These are phyloP conservation scores for Drosophila trichaetosa DNA, from an alignment of 2,888 invertebrate species.

Conservation along the genomic window DNA sequence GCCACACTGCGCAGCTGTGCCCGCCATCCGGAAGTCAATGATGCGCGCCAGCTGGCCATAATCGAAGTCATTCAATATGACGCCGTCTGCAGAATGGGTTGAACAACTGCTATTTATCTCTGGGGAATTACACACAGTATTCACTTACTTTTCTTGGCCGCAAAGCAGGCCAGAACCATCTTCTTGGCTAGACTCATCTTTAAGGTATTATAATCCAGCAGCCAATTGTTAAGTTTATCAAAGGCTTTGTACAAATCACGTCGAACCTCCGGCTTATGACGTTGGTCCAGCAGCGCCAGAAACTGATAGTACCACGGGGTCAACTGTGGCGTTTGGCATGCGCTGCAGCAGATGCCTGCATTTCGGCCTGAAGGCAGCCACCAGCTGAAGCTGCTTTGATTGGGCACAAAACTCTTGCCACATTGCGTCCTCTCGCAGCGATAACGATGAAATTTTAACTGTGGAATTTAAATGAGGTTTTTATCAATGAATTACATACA, in stretches of 20 bases:
- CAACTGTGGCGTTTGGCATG: conserved; percentile 56
- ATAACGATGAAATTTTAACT: conserved; percentile 74
- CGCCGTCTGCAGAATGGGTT: conserved; percentile 43
- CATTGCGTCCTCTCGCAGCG: conserved; percentile 71
- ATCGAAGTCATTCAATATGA: conserved; percentile 50
- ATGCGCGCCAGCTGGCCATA: conserved; percentile 55
- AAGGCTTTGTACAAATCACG: conserved; percentile 52
- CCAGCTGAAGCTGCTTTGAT: conserved; percentile 53
- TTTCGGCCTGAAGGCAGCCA: conserved; percentile 46
- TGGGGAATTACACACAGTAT: neutral
- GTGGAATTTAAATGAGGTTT: neutral
- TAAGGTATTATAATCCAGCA: conserved; percentile 63
- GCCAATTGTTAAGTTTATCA: conserved; percentile 33
- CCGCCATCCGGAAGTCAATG: conserved; percentile 48
- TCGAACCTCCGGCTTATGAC: conserved; percentile 22
- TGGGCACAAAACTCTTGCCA: conserved; percentile 53
- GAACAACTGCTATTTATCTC: neutral
- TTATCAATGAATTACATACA: neutral
- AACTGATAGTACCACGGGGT: conserved; percentile 49
- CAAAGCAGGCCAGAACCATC: conserved; percentile 45
- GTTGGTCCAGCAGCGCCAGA: conserved; percentile 21
- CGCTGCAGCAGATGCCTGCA: conserved; percentile 47
- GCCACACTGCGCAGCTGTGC: conserved; percentile 46
- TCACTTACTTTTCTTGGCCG: conserved; percentile 45
- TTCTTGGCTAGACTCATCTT: conserved; percentile 49